Evolutionary conservation across 2,888 invertebrate species (phyloP), one percentile per base, ranked within the genome.

Genomic region (Meliscaeva auricollis): DNA sequence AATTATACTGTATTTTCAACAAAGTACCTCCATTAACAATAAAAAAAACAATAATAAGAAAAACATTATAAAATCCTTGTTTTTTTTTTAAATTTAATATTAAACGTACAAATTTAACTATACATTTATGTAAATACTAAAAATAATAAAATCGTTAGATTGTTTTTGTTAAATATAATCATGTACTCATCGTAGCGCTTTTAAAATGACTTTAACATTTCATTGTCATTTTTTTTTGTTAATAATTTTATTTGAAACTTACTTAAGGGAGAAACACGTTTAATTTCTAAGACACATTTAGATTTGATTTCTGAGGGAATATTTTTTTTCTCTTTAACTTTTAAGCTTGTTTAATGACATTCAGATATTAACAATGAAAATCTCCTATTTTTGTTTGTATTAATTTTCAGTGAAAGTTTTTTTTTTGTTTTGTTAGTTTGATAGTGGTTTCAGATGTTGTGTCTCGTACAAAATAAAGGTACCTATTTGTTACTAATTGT

Each of bases 111-210:
- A n/a, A n/a, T n/a, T 77, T 80, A 79, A 68, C 58, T 11, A 11
- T 38, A 38, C 9, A 62, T 64, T 73, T 38, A 60, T 76, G 85
- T 80, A 22, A 20, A 68, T 68, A 11, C 9, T 38, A 11, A 38
- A 68, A 88, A 69, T 69, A 79, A 74, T 79, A 79, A 79, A 79
- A 84, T 79, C 70, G 38, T 56, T 52, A 30, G 58, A 73, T 69
- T 77, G 77, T 48, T 72, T 77, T 72, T 82, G 80, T 87, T 87
- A 88, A 88, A 87, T 88, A 88, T 88, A 88, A 88, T 90, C 90
- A 90, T 90, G 90, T 90, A 90, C 90, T 89, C 88, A 88, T 89
- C 88, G 90, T 90, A 90, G 89, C 90, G 90, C 90, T 89, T 88
- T 88, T 87, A 88, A n/a, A 87, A 80, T 83, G 82, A 64, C 41